A percentile compares a stretch with the other conserved stretches of the same genome.
Evolutionary conservation across 2,113 vertebrate genomes (phyloP).

Genomic region (Genyomyrus donnyi): DNA sequence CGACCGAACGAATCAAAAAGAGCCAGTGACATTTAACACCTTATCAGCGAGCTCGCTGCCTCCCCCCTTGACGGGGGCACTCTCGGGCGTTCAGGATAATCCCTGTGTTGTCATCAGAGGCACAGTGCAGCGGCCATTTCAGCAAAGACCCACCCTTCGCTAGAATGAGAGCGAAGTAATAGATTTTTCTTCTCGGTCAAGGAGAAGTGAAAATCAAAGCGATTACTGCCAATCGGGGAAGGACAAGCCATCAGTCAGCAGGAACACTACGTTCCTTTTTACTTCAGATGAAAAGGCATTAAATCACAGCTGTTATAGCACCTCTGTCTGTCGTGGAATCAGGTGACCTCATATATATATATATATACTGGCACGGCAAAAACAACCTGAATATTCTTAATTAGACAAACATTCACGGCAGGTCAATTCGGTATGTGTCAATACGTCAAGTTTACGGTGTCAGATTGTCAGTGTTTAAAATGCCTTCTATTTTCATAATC

Average conservation of each 20-base stretch:
- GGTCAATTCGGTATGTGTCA: background rate
- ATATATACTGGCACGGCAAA: background rate
- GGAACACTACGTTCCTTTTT: background rate
- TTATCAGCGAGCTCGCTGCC: background rate
- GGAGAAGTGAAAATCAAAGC: background rate
- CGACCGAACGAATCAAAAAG: background rate
- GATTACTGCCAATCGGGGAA: background rate
- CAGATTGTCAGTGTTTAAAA: background rate
- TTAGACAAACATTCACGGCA: background rate
- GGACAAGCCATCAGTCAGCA: background rate
- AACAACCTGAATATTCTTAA: background rate
- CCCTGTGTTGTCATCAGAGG: background rate
- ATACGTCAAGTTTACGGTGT: background rate
- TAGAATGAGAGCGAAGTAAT: background rate
- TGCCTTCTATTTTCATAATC: background rate
- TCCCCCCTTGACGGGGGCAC: background rate
- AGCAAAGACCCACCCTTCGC: background rate
- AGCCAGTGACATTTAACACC: background rate
- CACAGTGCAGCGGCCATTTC: background rate
- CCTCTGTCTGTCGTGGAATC: background rate
- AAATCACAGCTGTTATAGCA: background rate
- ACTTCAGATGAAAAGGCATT: background rate
- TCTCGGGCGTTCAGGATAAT: background rate
- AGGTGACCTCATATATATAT: background rate
- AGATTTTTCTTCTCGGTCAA: constrained; percentile 18